Base-by-base conservation (phyloP, 2,113 vertebrate genomes). In the Ifrita kowaldi region DNA sequence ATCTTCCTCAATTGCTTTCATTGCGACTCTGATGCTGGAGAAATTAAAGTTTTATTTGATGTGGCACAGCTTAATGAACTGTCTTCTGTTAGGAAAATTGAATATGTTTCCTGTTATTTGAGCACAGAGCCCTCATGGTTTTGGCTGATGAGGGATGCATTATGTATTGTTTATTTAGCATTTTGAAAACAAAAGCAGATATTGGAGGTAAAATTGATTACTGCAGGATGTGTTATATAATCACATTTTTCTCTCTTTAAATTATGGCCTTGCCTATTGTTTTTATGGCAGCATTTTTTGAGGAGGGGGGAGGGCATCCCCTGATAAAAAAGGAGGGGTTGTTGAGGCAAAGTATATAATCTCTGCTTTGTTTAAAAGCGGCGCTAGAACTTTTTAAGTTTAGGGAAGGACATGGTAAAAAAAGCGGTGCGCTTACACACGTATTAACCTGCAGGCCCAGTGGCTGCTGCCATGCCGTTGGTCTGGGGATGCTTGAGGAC, bases 11-110 rank as follows among this genome's bases (percentile, higher is more conserved):
- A 98, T 98, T 98, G 98, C 98, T 98, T 98, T 98, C 98, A 98
- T 98, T 98, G 98, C 98, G 96, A 98, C 98, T 98, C 98, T 98
- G 98, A 98, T 98, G 98, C 98, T 97, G 98, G 98, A 98, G 98
- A 98, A 98, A 98, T 98, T 98, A 98, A 98, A 98, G 98, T 98
- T 98, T 98, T 98, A 98, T 98, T 98, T 98, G 98, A 98, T 98
- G 98, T 98, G 98, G 98, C 98, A 98, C 98, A 97, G 98, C 98
- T 98, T 98, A 98, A 98, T 98, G 98, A 98, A 98, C 98, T 98
- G 98, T 98, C 98, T 98, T 98, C 98, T 98, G 98, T 98, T 98
- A 98, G 98, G 98, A 98, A 98, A 98, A 98, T 98, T 98, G 98
- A 98, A 98, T 98, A 98, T 98, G 98, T 98, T 98, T 98, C 98